phyloP scores from a whole-genome alignment of 2,888 invertebrate genomes.

The Platerodrilus igneus region DNA sequence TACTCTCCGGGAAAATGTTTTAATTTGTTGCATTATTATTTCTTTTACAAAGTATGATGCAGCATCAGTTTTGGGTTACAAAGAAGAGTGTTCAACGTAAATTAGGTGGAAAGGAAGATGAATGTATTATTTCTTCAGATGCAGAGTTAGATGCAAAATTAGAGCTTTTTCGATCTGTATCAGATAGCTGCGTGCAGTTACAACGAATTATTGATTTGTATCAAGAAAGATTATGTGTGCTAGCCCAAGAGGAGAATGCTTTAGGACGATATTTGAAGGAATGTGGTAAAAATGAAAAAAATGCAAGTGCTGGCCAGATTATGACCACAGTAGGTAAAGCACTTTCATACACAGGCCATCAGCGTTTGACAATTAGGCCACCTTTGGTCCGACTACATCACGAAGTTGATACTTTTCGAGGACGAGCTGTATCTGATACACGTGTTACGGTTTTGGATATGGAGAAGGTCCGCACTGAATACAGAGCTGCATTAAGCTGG shows the following conservation, averaged over 20 bases:
- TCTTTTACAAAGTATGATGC: conserved; percentile 54
- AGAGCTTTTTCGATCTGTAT: conserved; percentile 87
- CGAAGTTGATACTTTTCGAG: conserved; percentile 95
- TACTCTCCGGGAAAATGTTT: too few relatives aligned
- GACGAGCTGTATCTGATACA: conserved; percentile 91
- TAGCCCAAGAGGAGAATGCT: conserved; percentile 94
- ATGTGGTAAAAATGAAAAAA: conserved; percentile 82
- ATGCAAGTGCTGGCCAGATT: conserved; percentile 80
- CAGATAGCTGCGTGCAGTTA: conserved; percentile 81
- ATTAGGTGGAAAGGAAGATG: conserved; percentile 95
- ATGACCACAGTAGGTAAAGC: conserved; percentile 82
- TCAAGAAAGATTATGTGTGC: conserved; percentile 85
- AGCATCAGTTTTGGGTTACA: conserved; percentile 97
- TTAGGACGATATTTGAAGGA: conserved; percentile 90
- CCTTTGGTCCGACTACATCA: conserved; percentile 87
- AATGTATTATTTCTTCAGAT: conserved; percentile 93
- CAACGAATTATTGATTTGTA: conserved; percentile 88
- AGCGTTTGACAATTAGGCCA: conserved; percentile 79
- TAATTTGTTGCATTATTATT: not conserved
- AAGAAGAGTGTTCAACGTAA: conserved; percentile 92
- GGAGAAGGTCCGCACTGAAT: conserved; percentile 94
- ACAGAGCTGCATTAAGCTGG: conserved; percentile 93
- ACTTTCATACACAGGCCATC: conserved; percentile 65
- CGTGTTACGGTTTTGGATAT: conserved; percentile 84
- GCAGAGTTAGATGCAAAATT: conserved; percentile 95